Base-by-base conservation (phyloP, 2,113 vertebrate genomes). In the Chlamydotis undulata region DNA sequence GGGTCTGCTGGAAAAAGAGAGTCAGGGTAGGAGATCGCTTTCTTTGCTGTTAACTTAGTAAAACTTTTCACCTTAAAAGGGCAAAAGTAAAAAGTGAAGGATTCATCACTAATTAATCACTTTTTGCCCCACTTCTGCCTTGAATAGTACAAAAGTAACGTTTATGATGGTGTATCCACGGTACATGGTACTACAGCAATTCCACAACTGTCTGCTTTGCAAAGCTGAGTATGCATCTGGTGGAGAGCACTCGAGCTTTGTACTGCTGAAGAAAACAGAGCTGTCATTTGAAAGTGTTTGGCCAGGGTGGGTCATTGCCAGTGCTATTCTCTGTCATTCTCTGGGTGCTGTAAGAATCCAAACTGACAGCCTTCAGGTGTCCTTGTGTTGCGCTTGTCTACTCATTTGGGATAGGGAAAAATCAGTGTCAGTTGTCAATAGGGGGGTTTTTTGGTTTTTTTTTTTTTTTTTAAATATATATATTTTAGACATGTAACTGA, bases 181-280 rank as follows among this genome's bases (percentile, higher is more conserved):
- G n/a, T 19, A 3, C 67, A 7, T 0, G 1, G 16, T 29, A 18
- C 43, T 31, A 4, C 4, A n/a, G 43, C 24, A 12, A 35, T 64
- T 47, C 55, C 10, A 24, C 18, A 39, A 1, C 2, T 33, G 31
- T 17, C 3, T 8, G 23, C 35, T 88, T 83, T 84, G 67, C 43
- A 47, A 52, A 53, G 43, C 60, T 83, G 15, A 47, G 18, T 10
- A 6, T 9, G 33, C 28, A 1, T 3, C 1, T 47, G 55, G 4
- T 26, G 49, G 26, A 24, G 3, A 69, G 10, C 35, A n/a, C 26
- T 2, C 0, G 33, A 23, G 65, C 18, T 53, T 31, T 23, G 22
- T 31, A 5, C 41, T 61, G 70, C 47, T 57, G 78, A 31, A 28
- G 64, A 12, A 29, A 29, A 19, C 13, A 22, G 39, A 57, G 23